Evolutionary conservation across 2,888 invertebrate species (phyloP).

Genomic region (Petrophora chlorosata): DNA sequence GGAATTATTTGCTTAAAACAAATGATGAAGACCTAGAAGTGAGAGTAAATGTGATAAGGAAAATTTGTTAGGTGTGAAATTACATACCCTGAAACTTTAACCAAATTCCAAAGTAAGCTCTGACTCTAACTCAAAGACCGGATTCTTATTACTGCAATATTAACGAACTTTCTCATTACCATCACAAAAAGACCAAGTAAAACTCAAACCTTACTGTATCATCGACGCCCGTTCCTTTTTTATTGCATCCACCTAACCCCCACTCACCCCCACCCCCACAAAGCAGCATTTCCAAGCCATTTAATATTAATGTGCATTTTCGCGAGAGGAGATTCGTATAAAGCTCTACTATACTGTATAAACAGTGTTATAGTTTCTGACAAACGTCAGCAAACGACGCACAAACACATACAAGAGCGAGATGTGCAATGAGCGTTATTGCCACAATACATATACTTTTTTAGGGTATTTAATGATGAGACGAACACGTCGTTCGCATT

Average conservation of each 20-base stretch:
- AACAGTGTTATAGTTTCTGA: conserved; percentile 1
- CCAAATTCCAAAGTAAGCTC: no score
- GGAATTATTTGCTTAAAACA: no score
- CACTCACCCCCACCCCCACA: conserved; percentile 52
- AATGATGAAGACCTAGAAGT: no score
- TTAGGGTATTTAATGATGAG: no score
- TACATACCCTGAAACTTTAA: no score
- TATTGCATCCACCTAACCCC: conserved; percentile 64
- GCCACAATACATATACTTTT: no score
- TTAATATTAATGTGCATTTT: conserved; percentile 85
- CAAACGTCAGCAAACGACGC: neutral
- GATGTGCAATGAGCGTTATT: no score
- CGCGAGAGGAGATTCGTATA: conserved; percentile 81
- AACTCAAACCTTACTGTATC: conserved; percentile 65
- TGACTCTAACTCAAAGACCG: no score
- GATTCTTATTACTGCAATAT: neutral
- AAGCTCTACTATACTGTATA: conserved; percentile 56
- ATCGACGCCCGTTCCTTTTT: conserved; percentile 75
- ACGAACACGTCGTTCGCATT: no score
- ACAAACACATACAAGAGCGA: neutral
- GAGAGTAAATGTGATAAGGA: no score
- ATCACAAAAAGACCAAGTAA: conserved; percentile 57
- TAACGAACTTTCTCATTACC: conserved; percentile 22
- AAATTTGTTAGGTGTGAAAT: no score
- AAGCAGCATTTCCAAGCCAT: conserved; percentile 84